Evolutionary conservation across 92 coral and sea anemone genomes (phyloP).

Genomic region (Paramuricea clavata): DNA sequence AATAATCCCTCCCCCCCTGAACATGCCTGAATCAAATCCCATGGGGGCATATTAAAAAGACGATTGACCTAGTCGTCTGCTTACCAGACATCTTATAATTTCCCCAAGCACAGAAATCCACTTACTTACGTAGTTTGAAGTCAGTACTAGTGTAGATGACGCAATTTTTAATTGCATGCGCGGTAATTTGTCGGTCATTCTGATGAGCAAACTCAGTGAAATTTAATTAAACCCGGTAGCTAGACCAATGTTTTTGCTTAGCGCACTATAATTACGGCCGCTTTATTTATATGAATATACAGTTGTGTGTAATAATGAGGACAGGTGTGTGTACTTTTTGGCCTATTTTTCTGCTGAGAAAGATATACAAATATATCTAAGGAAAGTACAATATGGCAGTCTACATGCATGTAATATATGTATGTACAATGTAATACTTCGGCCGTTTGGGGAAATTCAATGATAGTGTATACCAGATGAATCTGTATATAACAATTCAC

Average conservation of each 20-base stretch:
- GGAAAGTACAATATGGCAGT: neutral
- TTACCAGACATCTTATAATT: no score
- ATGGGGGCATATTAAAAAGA: no score
- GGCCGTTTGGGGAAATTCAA: neutral
- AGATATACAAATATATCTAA: neutral
- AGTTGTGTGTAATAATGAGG: no score
- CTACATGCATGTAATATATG: neutral
- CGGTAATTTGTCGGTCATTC: neutral
- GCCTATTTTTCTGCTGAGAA: neutral
- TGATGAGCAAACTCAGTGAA: neutral
- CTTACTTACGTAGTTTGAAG: no score
- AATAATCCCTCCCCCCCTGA: no score
- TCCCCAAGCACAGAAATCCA: no score
- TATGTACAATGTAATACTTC: neutral
- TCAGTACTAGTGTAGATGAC: no score
- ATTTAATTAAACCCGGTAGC: no score
- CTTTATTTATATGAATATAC: neutral
- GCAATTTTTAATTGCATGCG: no score
- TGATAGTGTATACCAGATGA: neutral
- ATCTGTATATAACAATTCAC: neutral
- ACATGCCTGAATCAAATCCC: no score
- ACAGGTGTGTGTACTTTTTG: neutral
- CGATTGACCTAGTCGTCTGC: no score
- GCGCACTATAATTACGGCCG: neutral
- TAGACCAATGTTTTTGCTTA: neutral